Base-by-base conservation (phyloP, 2,888 invertebrate genomes). In the Rosalia funebris region DNA sequence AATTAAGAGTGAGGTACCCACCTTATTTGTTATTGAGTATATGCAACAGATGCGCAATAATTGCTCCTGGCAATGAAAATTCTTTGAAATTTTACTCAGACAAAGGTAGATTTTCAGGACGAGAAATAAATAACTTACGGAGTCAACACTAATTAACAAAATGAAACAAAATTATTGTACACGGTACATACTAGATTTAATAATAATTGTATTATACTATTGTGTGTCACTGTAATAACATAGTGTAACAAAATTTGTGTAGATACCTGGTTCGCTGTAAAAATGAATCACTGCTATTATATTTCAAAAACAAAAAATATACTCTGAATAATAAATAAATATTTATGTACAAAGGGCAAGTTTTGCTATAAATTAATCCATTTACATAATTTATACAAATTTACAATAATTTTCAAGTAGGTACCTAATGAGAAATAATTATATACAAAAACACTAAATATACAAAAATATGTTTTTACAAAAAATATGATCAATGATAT, bases 181-280 rank as follows among this genome's bases (percentile, higher is more conserved):
- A 80, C 70, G 77, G 80, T 80, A 80, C 80, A 80, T 80, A 80
- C 80, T 76, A 68, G 17, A 58, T 69, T 59, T 45, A 71, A 70
- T 72, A 74, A 75, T 74, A 75, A 77, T 73, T 65, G 71, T 73
- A 75, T 74, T 76, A 76, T 75, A 77, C 75, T 77, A 73, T 74
- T 74, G 75, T 64, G 39, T 63, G 60, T 61, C 44, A 56, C 57
- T 55, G 16, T 61, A 46, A 59, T 57, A 58, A 53, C 44, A 60
- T 54, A 58, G 45, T 47, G 32, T 60, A 57, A 60, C 50, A 56
- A 63, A 66, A 60, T 46, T 60, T 61, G 50, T 25, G 44, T 46
- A 61, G 48, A 62, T 62, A 62, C 37, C 60, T 54, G 57, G 44
- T 57, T 60, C 48, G 10, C 41, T 56, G 62, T 67, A 46, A 65